Evolutionary conservation across 2,113 vertebrate species (phyloP).

Genomic region (Macroglossus sobrinus): DNA sequence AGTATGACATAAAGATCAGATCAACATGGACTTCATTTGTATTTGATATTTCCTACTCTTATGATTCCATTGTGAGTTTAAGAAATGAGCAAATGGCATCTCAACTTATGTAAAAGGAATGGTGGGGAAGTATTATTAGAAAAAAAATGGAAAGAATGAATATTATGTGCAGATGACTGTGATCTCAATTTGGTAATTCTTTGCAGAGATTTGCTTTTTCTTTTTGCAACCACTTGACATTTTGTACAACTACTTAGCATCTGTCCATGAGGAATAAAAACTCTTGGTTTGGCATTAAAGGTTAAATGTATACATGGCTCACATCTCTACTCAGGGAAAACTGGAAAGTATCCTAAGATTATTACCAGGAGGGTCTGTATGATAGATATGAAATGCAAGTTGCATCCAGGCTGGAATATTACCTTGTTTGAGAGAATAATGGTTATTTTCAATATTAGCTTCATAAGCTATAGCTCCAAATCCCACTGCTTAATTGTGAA

Average conservation of each 20-base stretch:
- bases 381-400: not conserved
- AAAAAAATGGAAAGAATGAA: not conserved
- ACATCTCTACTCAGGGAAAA: not conserved
- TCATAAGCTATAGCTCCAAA: not conserved
- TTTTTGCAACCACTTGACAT: not conserved
- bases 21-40: not conserved
- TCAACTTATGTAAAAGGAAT: not conserved
- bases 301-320: not conserved
- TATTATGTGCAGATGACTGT: not conserved
- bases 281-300: not conserved
- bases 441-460: not conserved
- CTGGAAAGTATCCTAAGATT: not conserved
- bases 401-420: not conserved
- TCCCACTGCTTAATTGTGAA: constrained; percentile 34
- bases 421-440: not conserved
- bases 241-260: not conserved
- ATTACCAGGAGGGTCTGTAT: not conserved
- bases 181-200: not conserved
- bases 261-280: not conserved
- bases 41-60: not conserved
- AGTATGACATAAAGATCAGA: not conserved
- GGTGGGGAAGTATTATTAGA: not conserved
- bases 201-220: not conserved
- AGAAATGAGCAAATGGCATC: not conserved
- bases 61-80: not conserved